Evolutionary conservation across 2,888 invertebrate genomes (phyloP).

Genomic region (Ophion obscuratus): DNA sequence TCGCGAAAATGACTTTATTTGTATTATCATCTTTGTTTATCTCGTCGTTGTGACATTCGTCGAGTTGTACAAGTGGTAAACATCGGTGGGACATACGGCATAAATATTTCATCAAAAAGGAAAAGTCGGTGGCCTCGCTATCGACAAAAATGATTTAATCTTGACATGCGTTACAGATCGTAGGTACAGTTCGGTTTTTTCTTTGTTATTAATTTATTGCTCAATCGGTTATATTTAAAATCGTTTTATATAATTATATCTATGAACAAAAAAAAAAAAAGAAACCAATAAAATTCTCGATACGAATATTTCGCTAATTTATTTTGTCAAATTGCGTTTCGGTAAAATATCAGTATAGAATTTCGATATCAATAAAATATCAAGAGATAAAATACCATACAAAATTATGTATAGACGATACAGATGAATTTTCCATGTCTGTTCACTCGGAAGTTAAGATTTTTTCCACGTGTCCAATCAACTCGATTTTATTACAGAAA

Average conservation of each 20-base stretch:
- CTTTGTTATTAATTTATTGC: neutral
- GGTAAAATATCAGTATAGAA: neutral
- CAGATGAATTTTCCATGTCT: neutral
- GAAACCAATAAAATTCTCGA: neutral
- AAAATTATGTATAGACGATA: neutral
- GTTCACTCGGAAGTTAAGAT: neutral
- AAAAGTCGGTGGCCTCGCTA: neutral
- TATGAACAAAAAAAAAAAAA: neutral
- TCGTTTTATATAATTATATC: neutral
- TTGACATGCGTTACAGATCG: neutral
- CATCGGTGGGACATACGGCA: conserved; percentile 34
- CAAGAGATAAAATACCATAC: neutral
- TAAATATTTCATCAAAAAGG: neutral
- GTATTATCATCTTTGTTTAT: conserved; percentile 14
- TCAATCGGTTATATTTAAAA: neutral
- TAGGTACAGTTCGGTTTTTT: neutral
- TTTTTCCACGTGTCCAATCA: neutral
- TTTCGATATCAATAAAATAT: neutral
- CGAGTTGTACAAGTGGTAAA: conserved; percentile 34
- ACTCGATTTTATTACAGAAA: neutral
- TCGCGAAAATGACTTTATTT: conserved; percentile 36
- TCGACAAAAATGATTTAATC: neutral
- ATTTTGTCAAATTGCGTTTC: neutral
- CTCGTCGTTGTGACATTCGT: conserved; percentile 28
- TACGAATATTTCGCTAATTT: neutral